Evolutionary conservation across 2,113 vertebrate genomes (phyloP).

Genomic region (Lepus europaeus): DNA sequence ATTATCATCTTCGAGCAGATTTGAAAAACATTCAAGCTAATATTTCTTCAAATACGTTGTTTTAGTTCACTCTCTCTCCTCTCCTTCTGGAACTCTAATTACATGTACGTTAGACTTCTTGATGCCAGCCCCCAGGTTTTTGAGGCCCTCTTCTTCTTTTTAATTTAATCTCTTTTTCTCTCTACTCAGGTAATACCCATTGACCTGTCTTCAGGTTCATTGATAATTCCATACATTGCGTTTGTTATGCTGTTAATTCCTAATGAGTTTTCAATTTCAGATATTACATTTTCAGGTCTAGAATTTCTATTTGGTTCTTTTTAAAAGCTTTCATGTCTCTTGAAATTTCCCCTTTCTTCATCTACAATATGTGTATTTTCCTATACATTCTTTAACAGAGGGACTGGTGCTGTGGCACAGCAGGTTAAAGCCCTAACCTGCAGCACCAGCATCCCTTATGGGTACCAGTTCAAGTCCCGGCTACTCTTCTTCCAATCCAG

Average conservation of each 20-base stretch:
- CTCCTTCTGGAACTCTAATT: background rate
- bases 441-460: too few relatives aligned
- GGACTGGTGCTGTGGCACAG: too few relatives aligned
- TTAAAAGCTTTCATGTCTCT: background rate
- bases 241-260: background rate
- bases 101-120: background rate
- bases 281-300: background rate
- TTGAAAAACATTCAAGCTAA: background rate
- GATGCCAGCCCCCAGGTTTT: background rate
- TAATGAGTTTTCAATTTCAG: background rate
- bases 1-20: background rate
- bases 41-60: constrained; percentile 49
- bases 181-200: background rate
- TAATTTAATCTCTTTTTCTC: background rate
- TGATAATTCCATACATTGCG: background rate
- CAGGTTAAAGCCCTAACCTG: too few relatives aligned
- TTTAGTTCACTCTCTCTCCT: background rate
- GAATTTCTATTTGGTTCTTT: background rate
- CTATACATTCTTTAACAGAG: background rate
- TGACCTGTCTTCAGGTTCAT: background rate
- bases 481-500: too few relatives aligned
- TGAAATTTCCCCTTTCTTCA: background rate
- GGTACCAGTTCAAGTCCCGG: too few relatives aligned
- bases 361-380: background rate
- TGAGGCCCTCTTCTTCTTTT: background rate